Evolutionary conservation across 2,888 invertebrate species (phyloP), one percentile per base, ranked within the genome.

Genomic region (Nezara viridula): DNA sequence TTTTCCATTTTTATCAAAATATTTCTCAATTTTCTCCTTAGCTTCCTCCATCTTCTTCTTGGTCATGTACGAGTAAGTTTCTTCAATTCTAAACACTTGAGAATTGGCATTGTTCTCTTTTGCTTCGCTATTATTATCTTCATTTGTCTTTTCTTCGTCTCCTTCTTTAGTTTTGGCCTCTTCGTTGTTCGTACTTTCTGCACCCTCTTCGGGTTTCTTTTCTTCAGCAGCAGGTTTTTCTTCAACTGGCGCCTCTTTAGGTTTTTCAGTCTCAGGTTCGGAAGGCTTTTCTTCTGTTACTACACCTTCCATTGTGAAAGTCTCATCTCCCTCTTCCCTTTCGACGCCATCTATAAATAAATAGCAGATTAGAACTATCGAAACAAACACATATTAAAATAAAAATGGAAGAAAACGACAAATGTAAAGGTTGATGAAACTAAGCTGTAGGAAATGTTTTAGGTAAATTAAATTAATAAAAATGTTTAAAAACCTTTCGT

Each of bases 11-110:
- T 55, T 66, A 21, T 66, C 66, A 66, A 60, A 88, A 81, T 81
- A 88, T 7, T 85, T 85, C 37, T 88, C 88, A 50, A 77, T 52
- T 52, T 88, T 88, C 55, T 88, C 88, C 14, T 88, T 88, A 7
- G 55, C 85, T 40, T 85, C 88, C 12, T 88, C 88, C 50, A 66
- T 88, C 40, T 85, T 81, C 37, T 88, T 88, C n/a, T 88, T 81
- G 0, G 66, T 88, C 88, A 88, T 85, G 19, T 50, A 77, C 2
- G 88, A 88, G n/a, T 66, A 73, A 40, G 88, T 88, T 32, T 90
- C 88, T 49, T 90, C 89, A 9, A 49, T 85, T 10, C 81, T 55
- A 4, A 81, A 49, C 5, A 37, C 85, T 40, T 89, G 81, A 27
- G 86, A 66, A 37, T 81, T 88, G 49, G 55, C 40, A 5, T 55